These are phyloP conservation scores for Lycaon pictus DNA, from an alignment of 2,113 vertebrate species.

Conservation along the genomic window DNA sequence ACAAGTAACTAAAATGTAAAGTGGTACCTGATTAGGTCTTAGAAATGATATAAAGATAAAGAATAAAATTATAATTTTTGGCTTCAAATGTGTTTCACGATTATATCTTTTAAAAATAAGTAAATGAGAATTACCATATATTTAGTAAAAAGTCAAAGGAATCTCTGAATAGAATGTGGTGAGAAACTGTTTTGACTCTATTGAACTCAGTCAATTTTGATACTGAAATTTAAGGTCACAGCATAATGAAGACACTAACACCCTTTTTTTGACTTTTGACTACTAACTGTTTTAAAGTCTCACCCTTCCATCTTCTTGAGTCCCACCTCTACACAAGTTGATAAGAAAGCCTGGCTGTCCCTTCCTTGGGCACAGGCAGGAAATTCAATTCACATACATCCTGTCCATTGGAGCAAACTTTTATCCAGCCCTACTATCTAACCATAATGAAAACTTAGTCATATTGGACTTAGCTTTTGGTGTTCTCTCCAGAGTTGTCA, in stretches of 20 bases:
- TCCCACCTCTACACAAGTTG: neutral
- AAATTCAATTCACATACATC: neutral
- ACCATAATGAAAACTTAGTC: neutral
- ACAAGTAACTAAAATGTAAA: neutral
- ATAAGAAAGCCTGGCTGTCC: neutral
- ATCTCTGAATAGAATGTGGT: neutral
- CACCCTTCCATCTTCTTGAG: neutral
- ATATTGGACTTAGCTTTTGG: neutral
- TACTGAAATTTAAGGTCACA: neutral
- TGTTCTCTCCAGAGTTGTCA: neutral
- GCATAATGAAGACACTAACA: neutral
- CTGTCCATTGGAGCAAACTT: neutral
- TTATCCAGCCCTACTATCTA: neutral
- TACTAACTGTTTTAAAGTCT: neutral
- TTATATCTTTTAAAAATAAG: neutral
- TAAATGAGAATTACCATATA: neutral
- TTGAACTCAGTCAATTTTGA: neutral
- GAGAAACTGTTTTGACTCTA: neutral
- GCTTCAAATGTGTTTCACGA: neutral
- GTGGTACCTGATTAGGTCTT: neutral
- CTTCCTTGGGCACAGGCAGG: neutral
- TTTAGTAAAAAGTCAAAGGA: neutral
- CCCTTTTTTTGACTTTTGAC: neutral
- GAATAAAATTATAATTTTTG: neutral
- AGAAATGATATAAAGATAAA: neutral